These are phyloP conservation scores for Bursaphelenchus mucronatus DNA, from an alignment of 1,140 invertebrate species.

Conservation along the genomic window DNA sequence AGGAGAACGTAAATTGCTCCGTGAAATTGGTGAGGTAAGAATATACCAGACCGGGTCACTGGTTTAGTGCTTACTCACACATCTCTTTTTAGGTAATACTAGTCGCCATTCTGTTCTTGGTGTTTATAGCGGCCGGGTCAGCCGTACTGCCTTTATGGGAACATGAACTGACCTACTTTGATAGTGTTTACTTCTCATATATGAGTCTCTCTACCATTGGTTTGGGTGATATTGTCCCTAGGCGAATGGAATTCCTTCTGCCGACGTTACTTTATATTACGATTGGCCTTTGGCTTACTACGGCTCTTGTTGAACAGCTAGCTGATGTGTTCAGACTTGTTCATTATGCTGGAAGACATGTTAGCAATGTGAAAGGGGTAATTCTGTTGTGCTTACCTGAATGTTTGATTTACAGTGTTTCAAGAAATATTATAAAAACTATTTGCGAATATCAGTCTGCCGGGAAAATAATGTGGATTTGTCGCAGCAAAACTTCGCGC, in stretches of 20 bases:
- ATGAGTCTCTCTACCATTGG: constrained; percentile 56
- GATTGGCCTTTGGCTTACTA: constrained; percentile 57
- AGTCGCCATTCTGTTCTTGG: constrained; percentile 46
- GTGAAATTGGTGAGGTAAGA: constrained; percentile 54
- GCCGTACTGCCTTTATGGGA: constrained; percentile 56
- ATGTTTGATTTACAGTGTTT: too few species aligned
- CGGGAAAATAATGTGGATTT: too few species aligned
- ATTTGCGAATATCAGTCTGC: too few species aligned
- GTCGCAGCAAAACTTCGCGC: too few species aligned
- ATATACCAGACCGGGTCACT: neutral
- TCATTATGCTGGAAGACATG: constrained; percentile 55
- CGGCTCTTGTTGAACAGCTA: constrained; percentile 53
- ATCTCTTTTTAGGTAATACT: constrained; percentile 47
- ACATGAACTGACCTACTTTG: constrained; percentile 52
- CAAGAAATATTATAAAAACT: too few species aligned
- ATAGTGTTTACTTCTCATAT: constrained; percentile 58
- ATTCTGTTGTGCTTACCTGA: constrained; percentile 21
- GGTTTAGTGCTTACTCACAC: constrained; percentile 13
- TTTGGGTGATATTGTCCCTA: constrained; percentile 54
- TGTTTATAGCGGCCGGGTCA: constrained; percentile 53
- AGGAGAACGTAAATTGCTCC: constrained; percentile 46
- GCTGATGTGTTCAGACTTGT: constrained; percentile 56
- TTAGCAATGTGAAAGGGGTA: constrained; percentile 55
- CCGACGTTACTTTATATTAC: constrained; percentile 55
- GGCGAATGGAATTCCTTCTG: constrained; percentile 54